Evolutionary conservation across 2,113 vertebrate species (phyloP).

Genomic region (Crotalus horridus): DNA sequence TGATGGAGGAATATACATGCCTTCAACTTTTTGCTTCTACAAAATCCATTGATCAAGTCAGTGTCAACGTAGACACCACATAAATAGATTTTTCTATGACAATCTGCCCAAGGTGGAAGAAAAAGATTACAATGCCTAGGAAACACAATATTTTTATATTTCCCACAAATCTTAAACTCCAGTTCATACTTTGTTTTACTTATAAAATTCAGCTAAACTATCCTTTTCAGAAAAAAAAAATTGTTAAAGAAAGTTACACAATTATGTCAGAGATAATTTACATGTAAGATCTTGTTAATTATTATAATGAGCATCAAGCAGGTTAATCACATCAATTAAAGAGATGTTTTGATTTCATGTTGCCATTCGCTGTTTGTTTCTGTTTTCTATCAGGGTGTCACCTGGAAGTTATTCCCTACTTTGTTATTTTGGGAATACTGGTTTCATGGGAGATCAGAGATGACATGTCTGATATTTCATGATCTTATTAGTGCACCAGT

Average conservation of each 20-base stretch:
- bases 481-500: background rate
- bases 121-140: background rate
- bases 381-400: background rate
- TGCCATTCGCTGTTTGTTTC: background rate
- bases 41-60: background rate
- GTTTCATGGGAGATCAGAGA: background rate
- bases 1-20: background rate
- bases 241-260: background rate
- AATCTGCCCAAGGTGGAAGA: background rate
- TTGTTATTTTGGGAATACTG: conserved; percentile 1
- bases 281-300: background rate
- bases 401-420: background rate
- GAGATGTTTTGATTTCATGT: background rate
- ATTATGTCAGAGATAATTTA: background rate
- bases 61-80: background rate
- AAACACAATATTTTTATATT: background rate
- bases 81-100: background rate
- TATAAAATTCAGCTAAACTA: background rate
- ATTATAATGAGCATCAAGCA: background rate
- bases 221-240: background rate
- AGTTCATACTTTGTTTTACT: background rate
- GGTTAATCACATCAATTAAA: background rate
- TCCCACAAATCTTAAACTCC: background rate
- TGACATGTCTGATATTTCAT: background rate
- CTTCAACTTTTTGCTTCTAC: background rate